Evolutionary conservation across 2,113 vertebrate species (phyloP).

Genomic region (Macrotus californicus): DNA sequence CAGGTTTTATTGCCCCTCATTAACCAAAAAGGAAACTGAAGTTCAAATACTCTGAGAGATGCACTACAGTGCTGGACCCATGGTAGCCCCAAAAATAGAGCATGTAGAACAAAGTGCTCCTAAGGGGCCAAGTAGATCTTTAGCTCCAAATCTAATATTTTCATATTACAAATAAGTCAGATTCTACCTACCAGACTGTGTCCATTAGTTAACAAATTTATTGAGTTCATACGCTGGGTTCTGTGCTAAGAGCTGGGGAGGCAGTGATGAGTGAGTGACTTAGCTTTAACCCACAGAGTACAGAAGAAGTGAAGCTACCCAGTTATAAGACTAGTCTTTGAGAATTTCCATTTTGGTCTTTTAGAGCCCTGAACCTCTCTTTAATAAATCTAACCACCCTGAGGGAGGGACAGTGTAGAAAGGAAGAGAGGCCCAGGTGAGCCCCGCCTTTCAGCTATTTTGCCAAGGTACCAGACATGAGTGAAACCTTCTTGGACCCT

Average conservation of each 20-base stretch:
- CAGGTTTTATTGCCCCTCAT: constrained; percentile 5
- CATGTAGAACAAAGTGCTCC: not conserved
- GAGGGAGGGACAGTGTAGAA: not conserved
- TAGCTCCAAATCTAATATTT: not conserved
- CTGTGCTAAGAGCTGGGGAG: not conserved
- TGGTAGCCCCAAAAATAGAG: not conserved
- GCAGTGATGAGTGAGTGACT: not conserved
- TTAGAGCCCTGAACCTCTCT: not conserved
- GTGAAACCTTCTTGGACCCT: not conserved
- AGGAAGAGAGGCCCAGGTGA: not conserved
- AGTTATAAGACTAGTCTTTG: not conserved
- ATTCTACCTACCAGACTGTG: not conserved
- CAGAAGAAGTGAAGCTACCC: not conserved
- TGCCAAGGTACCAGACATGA: not conserved
- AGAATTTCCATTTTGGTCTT: not conserved
- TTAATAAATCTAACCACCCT: not conserved
- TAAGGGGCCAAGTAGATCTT: not conserved
- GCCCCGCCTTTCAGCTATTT: not conserved
- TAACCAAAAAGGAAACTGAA: constrained; percentile 41
- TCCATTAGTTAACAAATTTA: not conserved
- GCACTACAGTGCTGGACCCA: not conserved
- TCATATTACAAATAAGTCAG: not conserved
- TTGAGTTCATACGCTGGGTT: not conserved
- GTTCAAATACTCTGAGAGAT: constrained; percentile 12
- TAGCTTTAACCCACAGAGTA: not conserved